Conservation (phyloP, 1,140 invertebrate species). For the Pseudomyrmex concolor region DNA sequence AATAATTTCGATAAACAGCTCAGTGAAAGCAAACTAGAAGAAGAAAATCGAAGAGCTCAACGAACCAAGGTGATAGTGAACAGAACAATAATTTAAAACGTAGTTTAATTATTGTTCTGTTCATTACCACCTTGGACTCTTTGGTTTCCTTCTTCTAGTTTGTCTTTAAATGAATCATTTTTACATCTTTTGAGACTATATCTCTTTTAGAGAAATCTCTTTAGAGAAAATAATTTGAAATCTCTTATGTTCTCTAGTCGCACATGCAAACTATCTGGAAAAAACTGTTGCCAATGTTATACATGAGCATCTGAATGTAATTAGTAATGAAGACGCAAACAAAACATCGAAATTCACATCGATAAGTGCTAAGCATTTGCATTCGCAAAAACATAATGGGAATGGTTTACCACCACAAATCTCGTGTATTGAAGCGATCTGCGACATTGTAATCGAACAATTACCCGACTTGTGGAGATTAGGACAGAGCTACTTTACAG, state of each 20-base stretch:
- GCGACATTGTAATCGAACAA: constrained; percentile 88
- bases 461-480: constrained; percentile 95
- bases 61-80: too few species aligned
- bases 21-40: too few species aligned
- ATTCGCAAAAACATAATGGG: constrained; percentile 76
- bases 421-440: constrained; percentile 90
- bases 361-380: constrained; percentile 72
- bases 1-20: not conserved
- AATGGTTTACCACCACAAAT: constrained; percentile 86
- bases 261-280: constrained; percentile 81
- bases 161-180: not conserved
- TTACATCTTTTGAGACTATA: not conserved
- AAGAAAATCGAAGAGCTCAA: too few species aligned
- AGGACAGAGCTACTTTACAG: constrained; percentile 95
- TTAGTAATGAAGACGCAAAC: constrained; percentile 73
- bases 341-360: constrained; percentile 73
- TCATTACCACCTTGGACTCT: too few species aligned
- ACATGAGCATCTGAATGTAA: constrained; percentile 75
- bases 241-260: constrained; percentile 74
- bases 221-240: not conserved
- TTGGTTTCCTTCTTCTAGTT: too few species aligned
- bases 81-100: too few species aligned
- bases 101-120: too few species aligned
- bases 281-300: constrained; percentile 79
- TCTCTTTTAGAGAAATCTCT: not conserved